Base-by-base conservation (phyloP, 2,888 invertebrate species). In the Catocala fraxini region DNA sequence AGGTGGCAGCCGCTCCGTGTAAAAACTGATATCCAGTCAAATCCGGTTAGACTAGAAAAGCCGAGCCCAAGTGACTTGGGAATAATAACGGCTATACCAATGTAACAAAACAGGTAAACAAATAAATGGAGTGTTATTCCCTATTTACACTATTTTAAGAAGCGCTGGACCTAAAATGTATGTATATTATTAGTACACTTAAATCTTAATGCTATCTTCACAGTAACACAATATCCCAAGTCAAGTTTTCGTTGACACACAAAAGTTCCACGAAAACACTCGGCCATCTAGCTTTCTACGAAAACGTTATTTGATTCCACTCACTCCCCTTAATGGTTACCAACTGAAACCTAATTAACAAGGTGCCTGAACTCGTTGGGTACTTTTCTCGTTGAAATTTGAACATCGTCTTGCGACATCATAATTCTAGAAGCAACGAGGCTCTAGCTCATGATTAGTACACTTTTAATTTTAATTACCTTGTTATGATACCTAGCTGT, bases 281-380 rank as follows among this genome's bases (percentile, higher is more conserved):
- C 12, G 3, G 11, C 25, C 41, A 10, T 7, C 7, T 13, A n/a
- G 25, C 4, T 6, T 57, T 43, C 52, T 48, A 46, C 45, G 47
- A 52, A 58, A 51, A 12, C 34, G 52, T 53, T 59, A 59, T 41
- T 59, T 59, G 52, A 59, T 59, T 25, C 59, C 59, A 52, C 51
- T 58, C 46, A 46, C 42, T 49, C 6, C 4, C 25, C 11, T 41
- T 59, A 34, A 59, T 48, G 47, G 52, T 7, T 47, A 25, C 48
- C 25, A 15, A 59, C 51, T 33, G 52, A 59, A 52, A 46, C 41
- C 52, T 59, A 53, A 59, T 59, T 48, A 59, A 33, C 42, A 11
- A 56, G 51, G 56, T 56, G 35, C 9, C 12, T 42, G 35, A 56
- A 56, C 45, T 45, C 12, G 7, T 4, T 35, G n/a, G 35, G n/a